These are phyloP conservation scores for Dallia pectoralis DNA, from an alignment of 2,797 vertebrate genomes.

Conservation along the genomic window DNA sequence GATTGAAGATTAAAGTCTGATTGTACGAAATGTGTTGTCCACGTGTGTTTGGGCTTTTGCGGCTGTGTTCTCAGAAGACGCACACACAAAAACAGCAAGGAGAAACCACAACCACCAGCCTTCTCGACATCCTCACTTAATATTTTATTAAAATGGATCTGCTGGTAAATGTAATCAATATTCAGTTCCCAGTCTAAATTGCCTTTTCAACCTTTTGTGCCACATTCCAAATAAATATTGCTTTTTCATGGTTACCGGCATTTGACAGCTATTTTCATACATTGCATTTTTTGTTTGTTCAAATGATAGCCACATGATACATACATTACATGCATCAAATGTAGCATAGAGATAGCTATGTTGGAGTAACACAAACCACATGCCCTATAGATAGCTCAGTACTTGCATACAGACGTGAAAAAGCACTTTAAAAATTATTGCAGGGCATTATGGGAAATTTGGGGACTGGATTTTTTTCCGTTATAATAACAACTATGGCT, in stretches of 20 bases:
- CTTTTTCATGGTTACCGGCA: conserved; percentile 61
- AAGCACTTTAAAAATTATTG: not conserved
- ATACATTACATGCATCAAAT: not conserved
- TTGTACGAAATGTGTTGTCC: conserved; percentile 46
- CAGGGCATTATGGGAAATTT: not conserved
- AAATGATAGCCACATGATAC: not conserved
- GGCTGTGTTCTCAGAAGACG: conserved; percentile 80
- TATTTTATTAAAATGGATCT: conserved; percentile 84
- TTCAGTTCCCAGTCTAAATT: conserved; percentile 72
- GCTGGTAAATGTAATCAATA: conserved; percentile 81
- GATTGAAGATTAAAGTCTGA: conserved; percentile 61
- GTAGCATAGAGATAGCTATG: not conserved
- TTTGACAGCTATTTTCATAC: conserved; percentile 38
- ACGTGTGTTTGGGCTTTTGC: conserved; percentile 35
- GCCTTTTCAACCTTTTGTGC: conserved; percentile 76
- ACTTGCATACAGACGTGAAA: not conserved
- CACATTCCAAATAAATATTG: conserved; percentile 74
- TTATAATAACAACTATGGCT: conserved; percentile 24
- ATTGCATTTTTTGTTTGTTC: conserved; percentile 31
- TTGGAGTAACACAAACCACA: not conserved
- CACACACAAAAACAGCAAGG: conserved; percentile 52
- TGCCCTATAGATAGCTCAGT: not conserved
- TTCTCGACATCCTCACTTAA: conserved; percentile 71
- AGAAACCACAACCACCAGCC: conserved; percentile 59
- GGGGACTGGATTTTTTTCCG: conserved; percentile 12